Base-by-base conservation (phyloP, 2,113 vertebrate genomes). In the Butastur rufipennis region DNA sequence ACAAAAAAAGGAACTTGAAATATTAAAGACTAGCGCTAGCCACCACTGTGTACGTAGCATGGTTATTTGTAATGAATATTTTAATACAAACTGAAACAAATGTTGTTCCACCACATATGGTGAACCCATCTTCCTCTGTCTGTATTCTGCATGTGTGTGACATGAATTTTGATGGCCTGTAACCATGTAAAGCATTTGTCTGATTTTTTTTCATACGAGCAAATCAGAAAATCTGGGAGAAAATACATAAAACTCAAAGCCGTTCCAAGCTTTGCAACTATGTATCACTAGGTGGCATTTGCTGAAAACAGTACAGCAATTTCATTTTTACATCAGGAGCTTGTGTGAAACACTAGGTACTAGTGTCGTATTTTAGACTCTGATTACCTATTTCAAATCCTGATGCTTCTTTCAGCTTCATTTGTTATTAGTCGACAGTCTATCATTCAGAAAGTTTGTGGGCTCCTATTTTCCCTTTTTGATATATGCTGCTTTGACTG, bases 251-350 rank as follows among this genome's bases (percentile, higher is more conserved):
- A 88, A 79, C 45, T 25, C 36, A 67, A 43, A 79, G 43, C 0
- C 0, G 15, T 87, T 72, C 27, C 66, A 81, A 85, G 65, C 47
- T 79, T 65, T 95, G 27, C 93, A 87, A 1, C 70, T 66, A 19
- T 71, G 65, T 52, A 94, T 97, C 88, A 86, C 94, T 93, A 97
- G 92, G 50, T 96, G 95, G 95, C 93, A 96, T 95, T 96, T 97
- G 53, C 81, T 94, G 94, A 89, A 97, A 94, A 88, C 62, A 79
- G 83, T 74, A 83, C 19, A 72, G 65, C 53, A 61, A 38, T 87
- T 84, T 79, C 22, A 71, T 40, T 93, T 95, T 87, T 70, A 56
- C 7, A 62, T 86, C 20, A 52, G 70, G 75, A 73, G 25, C 27
- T 20, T 83, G 13, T 58, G 11, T 68, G 86, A 61, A 81, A 61